A percentile compares a stretch with the other conserved stretches of the same genome.
These are phyloP conservation scores for Lymantria monacha DNA, from an alignment of 2,888 invertebrate species.

Conservation along the genomic window DNA sequence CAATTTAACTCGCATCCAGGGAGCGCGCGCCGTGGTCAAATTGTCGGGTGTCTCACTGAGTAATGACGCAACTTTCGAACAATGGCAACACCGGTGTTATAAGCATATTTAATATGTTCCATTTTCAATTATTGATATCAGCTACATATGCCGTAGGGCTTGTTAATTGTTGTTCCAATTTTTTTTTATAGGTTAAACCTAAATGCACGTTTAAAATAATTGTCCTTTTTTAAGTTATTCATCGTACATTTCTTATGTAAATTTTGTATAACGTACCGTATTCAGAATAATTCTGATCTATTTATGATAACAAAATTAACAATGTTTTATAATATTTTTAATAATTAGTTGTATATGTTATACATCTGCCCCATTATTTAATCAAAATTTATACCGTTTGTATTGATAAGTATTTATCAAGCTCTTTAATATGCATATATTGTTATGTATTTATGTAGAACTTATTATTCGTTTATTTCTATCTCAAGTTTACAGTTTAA, in stretches of 20 bases:
- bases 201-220: too few species aligned
- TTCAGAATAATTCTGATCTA: too few species aligned
- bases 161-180: too few species aligned
- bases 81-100: conserved; percentile 55
- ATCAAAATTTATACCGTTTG: too few species aligned
- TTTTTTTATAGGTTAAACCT: too few species aligned
- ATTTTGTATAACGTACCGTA: too few species aligned
- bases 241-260: too few species aligned
- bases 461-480: background rate
- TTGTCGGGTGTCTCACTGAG: conserved; percentile 76
- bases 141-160: conserved; percentile 57
- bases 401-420: conserved; percentile 11
- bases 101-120: conserved; percentile 63
- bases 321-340: too few species aligned
- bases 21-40: conserved; percentile 58
- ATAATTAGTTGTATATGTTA: too few species aligned
- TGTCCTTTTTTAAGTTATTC: too few species aligned
- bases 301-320: too few species aligned
- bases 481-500: conserved; percentile 28
- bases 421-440: background rate
- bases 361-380: too few species aligned
- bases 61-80: conserved; percentile 70
- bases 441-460: conserved; percentile 7
- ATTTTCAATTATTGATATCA: conserved; percentile 65
- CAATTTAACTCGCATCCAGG: conserved; percentile 69